phyloP scores from a whole-genome alignment of 2,888 invertebrate species.

The Lepetodrilus schrolli region DNA sequence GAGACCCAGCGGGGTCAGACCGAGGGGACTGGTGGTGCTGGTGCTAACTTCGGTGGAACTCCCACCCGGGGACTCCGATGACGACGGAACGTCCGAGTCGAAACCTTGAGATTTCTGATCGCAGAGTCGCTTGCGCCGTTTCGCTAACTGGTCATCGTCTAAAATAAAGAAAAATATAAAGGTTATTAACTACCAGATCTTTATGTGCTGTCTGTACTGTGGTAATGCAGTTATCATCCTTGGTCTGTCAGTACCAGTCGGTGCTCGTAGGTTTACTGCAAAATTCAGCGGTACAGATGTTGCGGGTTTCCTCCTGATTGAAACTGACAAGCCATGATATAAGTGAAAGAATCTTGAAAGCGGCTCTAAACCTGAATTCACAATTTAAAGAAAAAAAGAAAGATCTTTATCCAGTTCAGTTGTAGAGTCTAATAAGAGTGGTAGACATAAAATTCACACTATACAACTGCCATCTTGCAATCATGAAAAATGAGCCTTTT shows the following conservation, averaged over 20 bases:
- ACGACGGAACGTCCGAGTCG: conserved; percentile 19
- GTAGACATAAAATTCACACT: no score
- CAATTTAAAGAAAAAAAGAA: no score
- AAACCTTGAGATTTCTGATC: conserved; percentile 7
- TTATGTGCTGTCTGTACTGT: background rate
- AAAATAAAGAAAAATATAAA: background rate
- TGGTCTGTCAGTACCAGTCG: background rate
- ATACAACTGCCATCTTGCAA: no score
- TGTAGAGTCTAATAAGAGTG: no score
- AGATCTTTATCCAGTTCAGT: no score
- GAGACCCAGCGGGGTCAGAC: conserved; percentile 25
- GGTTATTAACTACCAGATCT: background rate
- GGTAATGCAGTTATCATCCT: background rate
- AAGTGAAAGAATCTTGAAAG: no score
- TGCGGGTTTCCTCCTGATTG: no score
- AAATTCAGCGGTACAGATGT: no score
- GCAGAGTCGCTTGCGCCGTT: conserved; percentile 50
- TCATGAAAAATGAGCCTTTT: no score
- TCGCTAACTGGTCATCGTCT: conserved; percentile 69
- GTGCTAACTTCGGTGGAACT: conserved; percentile 33
- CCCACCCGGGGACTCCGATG: conserved; percentile 30
- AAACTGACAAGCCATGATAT: no score
- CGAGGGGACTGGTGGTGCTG: conserved; percentile 29
- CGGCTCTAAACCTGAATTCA: no score
- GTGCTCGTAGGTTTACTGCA: no score